A percentile compares a stretch with the other conserved stretches of the same genome.
Conservation (phyloP, 1,140 invertebrate genomes). For the Drosophila saltans region DNA sequence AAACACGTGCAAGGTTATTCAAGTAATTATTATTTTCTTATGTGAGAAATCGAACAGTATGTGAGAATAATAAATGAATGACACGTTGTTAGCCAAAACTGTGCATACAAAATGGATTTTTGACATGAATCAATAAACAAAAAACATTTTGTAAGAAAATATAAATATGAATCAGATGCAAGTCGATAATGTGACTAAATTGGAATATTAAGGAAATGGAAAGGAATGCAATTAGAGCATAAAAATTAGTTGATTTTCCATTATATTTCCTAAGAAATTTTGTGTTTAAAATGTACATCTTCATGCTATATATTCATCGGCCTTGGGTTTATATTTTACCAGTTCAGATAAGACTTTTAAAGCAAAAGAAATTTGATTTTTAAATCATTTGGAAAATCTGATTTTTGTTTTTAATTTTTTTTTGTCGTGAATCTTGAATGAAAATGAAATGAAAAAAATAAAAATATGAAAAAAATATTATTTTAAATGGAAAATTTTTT, state of each 20-base stretch:
- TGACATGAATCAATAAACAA: slow-evolving; percentile 7
- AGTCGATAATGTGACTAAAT: not conserved
- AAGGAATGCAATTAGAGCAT: not conserved
- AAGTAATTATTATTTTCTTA: slow-evolving; percentile 41
- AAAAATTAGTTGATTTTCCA: too few relatives aligned
- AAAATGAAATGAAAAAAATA: too few relatives aligned
- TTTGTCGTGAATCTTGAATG: too few relatives aligned
- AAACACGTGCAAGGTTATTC: slow-evolving; percentile 22
- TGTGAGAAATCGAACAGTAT: slow-evolving; percentile 52
- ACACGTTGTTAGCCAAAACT: slow-evolving; percentile 54
- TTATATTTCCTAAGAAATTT: too few relatives aligned
- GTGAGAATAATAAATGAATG: slow-evolving; percentile 52
- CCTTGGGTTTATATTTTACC: too few relatives aligned
- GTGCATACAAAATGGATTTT: slow-evolving; percentile 37
- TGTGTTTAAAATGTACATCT: too few relatives aligned
- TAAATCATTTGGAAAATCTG: not conserved
- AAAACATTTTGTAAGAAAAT: not conserved
- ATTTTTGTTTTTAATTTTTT: not conserved
- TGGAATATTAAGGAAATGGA: not conserved
- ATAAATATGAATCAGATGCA: not conserved
- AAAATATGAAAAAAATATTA: too few relatives aligned
- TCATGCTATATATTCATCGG: too few relatives aligned
- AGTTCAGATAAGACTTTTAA: not conserved
- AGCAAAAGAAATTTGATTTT: not conserved
- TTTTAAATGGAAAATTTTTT: too few relatives aligned